Base-by-base conservation (phyloP, 2,113 vertebrate genomes). In the Thamnaconus septentrionalis region DNA sequence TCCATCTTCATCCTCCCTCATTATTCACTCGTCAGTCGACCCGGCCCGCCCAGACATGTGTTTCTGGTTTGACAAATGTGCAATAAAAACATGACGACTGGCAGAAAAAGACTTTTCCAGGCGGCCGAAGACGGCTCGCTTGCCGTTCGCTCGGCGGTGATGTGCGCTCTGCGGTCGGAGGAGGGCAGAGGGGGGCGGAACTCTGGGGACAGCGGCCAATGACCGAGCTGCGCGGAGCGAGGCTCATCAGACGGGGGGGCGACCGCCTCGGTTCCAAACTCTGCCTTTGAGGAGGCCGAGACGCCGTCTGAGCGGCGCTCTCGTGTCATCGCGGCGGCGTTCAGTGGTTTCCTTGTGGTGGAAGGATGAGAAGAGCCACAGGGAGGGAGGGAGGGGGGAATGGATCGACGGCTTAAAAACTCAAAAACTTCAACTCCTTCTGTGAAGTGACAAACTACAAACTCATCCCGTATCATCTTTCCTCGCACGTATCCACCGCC, bases 11-110 rank as follows among this genome's bases (percentile, higher is more conserved):
- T 56, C 46, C 11, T 62, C 18, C 18, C 47, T 66, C 58, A 68
- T 75, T 71, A 75, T 63, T 78, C 76, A 66, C 12, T 57, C 18
- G 63, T 2, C 3, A 46, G 41, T 12, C 8, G 31, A 3, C 41
- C 7, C 31, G 4, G 4, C 12, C 74, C 53, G 8, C 75, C 1
- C 10, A 50, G 39, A 66, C 78, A 79, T 73, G 71, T 85, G 86
- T 80, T 80, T 61, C 67, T 80, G 76, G 52, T 86, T 83, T 66
- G 31, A 64, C 18, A 64, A 75, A 61, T 43, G 56, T 65, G 54
- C 60, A 71, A 41, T 76, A 49, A 76, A 76, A 31, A 56, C 10
- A 0, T 52, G 41, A 18, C 18, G 49, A 45, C 4, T 0, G 61
- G 56, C 60, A 61, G 70, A 69, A 66, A 82, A 68, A 70, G 76